Base-by-base conservation (phyloP, 2,113 vertebrate species). In the Trematomus loennbergii region DNA sequence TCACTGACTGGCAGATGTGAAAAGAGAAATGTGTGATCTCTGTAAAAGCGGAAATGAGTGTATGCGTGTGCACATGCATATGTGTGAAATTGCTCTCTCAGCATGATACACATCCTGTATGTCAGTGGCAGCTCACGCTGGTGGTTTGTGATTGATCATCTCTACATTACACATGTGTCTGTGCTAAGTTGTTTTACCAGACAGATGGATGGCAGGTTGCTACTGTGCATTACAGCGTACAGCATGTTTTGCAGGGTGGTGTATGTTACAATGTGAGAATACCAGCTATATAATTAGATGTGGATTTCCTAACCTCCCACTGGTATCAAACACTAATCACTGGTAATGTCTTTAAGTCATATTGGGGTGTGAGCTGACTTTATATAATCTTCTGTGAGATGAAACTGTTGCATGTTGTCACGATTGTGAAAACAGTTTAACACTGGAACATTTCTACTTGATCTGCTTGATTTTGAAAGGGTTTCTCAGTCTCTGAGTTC, bases 21-120 rank as follows among this genome's bases (percentile, higher is more conserved):
- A 15, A 10, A 61, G 18, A 50, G n/a, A 49, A 68, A 36, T n/a
- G 20, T 63, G 46, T 15, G 50, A 53, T 29, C 1, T 16, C 3
- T 3, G 58, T 22, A 48, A 45, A 73, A 78, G 48, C 16, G 4
- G 79, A 84, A 80, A 57, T 50, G 33, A 67, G 72, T 16, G 13
- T 15, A 12, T 43, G 22, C 12, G 15, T 36, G 0, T 57, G 8
- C 12, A 20, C 9, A 18, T 49, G 58, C 36, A 40, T 58, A 58
- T 63, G 66, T 50, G 33, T 25, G 62, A 81, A 64, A 46, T 45
- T 0, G 49, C 55, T 43, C 63, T 40, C 54, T 76, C 64, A 49
- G 54, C 59, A 49, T 36, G 40, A 61, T 52, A 36, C 60, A 60
- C 68, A 67, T 89, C 68, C 69, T 49, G 12, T 58, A 9, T 52